A percentile compares a stretch with the other conserved stretches of the same genome.
phyloP scores from a whole-genome alignment of 30 jellyfish, hydroid and myxozoan genomes.

The Hydractinia symbiolongicarpus region DNA sequence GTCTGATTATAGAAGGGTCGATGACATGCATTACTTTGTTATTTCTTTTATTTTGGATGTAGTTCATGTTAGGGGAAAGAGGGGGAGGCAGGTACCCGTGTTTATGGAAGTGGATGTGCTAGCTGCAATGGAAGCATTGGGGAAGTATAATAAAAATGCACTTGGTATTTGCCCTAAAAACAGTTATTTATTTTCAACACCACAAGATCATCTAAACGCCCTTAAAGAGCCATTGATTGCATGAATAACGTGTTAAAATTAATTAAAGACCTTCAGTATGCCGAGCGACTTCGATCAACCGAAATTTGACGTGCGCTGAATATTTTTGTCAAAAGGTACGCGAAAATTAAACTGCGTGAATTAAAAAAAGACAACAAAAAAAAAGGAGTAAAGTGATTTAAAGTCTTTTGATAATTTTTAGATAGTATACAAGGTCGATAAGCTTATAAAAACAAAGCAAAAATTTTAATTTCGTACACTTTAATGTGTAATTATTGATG shows the following conservation, averaged over 20 bases:
- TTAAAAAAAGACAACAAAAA: no score
- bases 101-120: slow-evolving; percentile 9
- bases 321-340: no score
- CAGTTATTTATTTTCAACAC: slow-evolving; percentile 25
- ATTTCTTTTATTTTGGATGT: slow-evolving; percentile 7
- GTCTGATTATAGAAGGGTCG: no score
- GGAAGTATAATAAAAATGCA: background rate
- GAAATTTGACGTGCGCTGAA: no score
- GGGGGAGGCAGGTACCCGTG: slow-evolving; percentile 34
- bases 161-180: slow-evolving; percentile 20
- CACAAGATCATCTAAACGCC: slow-evolving; percentile 25
- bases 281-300: background rate
- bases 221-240: slow-evolving; percentile 28
- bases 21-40: background rate
- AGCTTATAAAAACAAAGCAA: no score
- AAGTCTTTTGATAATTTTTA: no score
- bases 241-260: background rate
- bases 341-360: no score
- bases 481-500: no score
- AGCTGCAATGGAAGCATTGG: slow-evolving; percentile 29
- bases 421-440: no score
- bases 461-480: no score
- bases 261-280: background rate
- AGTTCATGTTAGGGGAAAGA: slow-evolving; percentile 17
- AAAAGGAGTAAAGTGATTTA: no score